Evolutionary conservation across 2,113 vertebrate genomes (phyloP), one percentile per base, ranked within the genome.

Genomic region (Toxotes jaculatrix): DNA sequence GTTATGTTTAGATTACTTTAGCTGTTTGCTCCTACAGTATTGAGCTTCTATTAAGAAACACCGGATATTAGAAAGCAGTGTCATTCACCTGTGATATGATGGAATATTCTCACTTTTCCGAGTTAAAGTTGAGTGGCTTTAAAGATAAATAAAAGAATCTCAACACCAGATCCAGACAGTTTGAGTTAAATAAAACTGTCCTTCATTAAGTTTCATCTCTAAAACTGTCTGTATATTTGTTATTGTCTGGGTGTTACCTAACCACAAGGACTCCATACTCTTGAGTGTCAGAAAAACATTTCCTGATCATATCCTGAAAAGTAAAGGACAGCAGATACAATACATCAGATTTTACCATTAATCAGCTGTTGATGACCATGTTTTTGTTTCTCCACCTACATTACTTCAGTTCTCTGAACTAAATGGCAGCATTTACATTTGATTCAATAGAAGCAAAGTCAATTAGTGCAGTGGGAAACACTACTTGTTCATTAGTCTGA

Each of bases 31-130:
- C 62, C 38, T 4, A 5, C 11, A 42, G 21, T 51, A 23, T 13
- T 51, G 6, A 59, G 7, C 77, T 31, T 27, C 12, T 43, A 13
- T 51, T 70, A 13, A 36, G 23, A 42, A 40, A 23, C 4, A 38
- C 16, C 16, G 32, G 57, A 64, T 60, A 77, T 77, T 76, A 42
- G n/a, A 53, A 60, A 75, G 32, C 11, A 16, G 27, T 53, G 13
- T 27, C 62, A 61, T 62, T 40, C 19, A 60, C 19, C 38, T 51
- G 8, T 42, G 4, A 34, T 49, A 60, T 61, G 36, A 55, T 57
- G n/a, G 38, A 21, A 21, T 60, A 4, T 31, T 32, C 43, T 53
- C 8, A 32, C 38, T 45, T 61, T 62, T 45, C 27, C 34, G 42
- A 34, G 40, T 61, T 17, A 71, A 19, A 65, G 13, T 59, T 60